Conservation (phyloP, 2,888 invertebrate genomes). For the Hyppa rectilinea region DNA sequence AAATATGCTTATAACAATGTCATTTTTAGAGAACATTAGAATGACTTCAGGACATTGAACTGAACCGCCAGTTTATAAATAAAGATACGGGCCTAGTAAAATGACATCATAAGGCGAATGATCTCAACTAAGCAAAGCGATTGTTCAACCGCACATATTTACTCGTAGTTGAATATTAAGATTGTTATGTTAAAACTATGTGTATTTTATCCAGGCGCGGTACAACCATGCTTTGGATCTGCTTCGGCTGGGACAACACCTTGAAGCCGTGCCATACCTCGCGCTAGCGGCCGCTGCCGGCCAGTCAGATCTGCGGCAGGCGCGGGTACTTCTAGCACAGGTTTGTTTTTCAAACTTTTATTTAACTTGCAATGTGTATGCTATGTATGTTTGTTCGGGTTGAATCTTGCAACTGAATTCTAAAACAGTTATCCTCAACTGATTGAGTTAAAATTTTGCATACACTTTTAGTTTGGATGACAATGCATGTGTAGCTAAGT, state of each 20-base stretch:
- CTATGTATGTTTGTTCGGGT: too few species aligned
- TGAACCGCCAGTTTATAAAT: conserved; percentile 31
- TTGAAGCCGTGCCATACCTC: conserved; percentile 77
- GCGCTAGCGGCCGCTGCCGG: conserved; percentile 76
- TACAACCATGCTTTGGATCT: conserved; percentile 70
- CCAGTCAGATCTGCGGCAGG: conserved; percentile 57
- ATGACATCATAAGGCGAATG: conserved; percentile 46
- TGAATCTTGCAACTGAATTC: too few species aligned
- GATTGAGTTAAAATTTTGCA: too few species aligned
- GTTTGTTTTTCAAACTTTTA: too few species aligned
- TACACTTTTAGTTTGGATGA: too few species aligned
- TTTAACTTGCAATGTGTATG: too few species aligned
- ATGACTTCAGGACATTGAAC: conserved; percentile 58
- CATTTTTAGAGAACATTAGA: conserved; percentile 43
- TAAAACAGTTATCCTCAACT: too few species aligned
- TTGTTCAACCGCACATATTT: conserved; percentile 9
- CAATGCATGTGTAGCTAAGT: too few species aligned
- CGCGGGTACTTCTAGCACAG: conserved; percentile 66
- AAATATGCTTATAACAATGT: conserved; percentile 34
- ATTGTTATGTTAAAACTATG: conserved; percentile 4
- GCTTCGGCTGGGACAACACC: conserved; percentile 65
- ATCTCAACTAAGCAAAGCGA: conserved; percentile 28
- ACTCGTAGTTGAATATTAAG: not conserved
- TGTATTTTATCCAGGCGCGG: conserved; percentile 68
- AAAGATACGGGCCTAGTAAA: conserved; percentile 22